These are phyloP conservation scores for Teinopalpus imperialis DNA, from an alignment of 2,888 invertebrate genomes.

Conservation along the genomic window DNA sequence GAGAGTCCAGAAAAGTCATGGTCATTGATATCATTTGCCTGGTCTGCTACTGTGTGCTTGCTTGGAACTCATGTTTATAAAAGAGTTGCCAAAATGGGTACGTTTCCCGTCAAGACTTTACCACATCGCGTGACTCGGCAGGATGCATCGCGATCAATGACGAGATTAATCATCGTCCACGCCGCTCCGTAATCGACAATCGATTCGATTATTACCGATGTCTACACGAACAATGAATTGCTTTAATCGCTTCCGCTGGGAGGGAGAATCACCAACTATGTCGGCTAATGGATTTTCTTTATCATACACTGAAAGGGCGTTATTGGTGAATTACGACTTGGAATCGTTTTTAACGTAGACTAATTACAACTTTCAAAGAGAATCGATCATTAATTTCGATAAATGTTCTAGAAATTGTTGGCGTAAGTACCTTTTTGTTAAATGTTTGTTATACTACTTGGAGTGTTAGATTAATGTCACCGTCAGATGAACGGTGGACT, in stretches of 20 bases:
- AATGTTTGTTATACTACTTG: no score
- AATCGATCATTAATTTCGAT: neutral
- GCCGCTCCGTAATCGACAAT: constrained; percentile 18
- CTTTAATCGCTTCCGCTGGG: constrained; percentile 42
- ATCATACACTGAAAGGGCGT: constrained; percentile 22
- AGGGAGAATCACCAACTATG: constrained; percentile 29
- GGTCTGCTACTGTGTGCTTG: no score
- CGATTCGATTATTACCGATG: constrained; percentile 33
- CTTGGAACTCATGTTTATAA: no score
- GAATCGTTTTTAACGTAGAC: constrained; percentile 3
- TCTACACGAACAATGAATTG: constrained; percentile 42
- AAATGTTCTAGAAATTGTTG: neutral
- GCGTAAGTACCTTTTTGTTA: no score
- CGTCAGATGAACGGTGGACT: no score
- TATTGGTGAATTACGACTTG: constrained; percentile 1
- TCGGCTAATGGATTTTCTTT: constrained; percentile 28
- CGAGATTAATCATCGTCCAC: constrained; percentile 19
- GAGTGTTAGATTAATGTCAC: no score
- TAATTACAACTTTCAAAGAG: constrained; percentile 4
- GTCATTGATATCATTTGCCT: no score
- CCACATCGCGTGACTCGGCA: constrained; percentile 8
- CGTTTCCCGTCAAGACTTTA: no score
- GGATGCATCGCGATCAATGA: constrained; percentile 6
- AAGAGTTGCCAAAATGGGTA: no score
- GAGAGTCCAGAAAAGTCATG: no score